Evolutionary conservation across 2,888 invertebrate genomes (phyloP).

Genomic region (Leptopterna dolabrata): DNA sequence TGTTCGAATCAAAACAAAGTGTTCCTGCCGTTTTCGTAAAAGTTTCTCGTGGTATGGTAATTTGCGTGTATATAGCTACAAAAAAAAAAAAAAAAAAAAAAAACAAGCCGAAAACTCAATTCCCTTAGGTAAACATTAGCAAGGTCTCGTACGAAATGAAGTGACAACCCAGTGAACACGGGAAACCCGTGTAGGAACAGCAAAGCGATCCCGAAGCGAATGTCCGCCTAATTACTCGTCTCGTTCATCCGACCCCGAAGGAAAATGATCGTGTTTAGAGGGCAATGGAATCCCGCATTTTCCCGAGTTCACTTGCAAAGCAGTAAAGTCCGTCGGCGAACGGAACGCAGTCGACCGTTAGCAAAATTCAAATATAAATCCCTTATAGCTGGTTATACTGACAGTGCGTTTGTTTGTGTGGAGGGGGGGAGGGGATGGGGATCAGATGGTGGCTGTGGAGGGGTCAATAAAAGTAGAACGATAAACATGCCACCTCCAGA

Average conservation of each 20-base stretch:
- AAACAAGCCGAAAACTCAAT: too few species aligned
- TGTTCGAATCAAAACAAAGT: too few species aligned
- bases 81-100: too few species aligned
- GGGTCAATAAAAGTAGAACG: constrained; percentile 23
- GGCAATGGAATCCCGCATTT: not conserved
- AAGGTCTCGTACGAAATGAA: too few species aligned
- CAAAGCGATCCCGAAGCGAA: not conserved
- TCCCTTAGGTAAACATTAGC: too few species aligned
- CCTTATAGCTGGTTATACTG: not conserved
- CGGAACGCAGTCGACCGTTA: not conserved
- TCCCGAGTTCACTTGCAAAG: not conserved
- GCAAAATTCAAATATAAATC: constrained; percentile 35
- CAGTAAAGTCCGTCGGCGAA: not conserved
- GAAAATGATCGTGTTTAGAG: not conserved
- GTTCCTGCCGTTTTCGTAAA: too few species aligned
- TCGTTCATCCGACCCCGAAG: not conserved
- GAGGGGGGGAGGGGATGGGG: not conserved
- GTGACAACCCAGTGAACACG: too few species aligned
- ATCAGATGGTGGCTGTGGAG: not conserved
- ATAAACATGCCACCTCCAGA: constrained; percentile 37
- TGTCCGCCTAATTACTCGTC: not conserved
- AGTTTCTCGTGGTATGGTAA: too few species aligned
- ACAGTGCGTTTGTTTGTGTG: too few species aligned
- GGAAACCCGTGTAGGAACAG: too few species aligned
- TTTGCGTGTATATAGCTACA: too few species aligned